Base-by-base conservation (phyloP, 2,113 vertebrate genomes). In the Forbesichthys papilliferus region DNA sequence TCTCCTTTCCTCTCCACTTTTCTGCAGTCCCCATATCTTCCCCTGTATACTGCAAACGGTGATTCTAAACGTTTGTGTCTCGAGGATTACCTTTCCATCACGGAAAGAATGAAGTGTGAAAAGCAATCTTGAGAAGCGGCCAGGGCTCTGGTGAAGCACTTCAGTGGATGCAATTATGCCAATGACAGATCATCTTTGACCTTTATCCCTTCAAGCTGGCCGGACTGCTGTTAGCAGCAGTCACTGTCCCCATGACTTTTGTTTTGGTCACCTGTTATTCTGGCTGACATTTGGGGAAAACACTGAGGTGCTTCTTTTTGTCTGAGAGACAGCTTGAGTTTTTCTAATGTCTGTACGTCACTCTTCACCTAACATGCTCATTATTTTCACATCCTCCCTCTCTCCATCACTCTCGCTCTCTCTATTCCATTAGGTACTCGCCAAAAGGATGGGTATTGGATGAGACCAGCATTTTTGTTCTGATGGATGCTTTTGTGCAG, bases 401-500 rank as follows among this genome's bases (percentile, higher is more conserved):
- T 69, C 36, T 49, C 62, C 48, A 60, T 64, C 11, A 51, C 61
- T 63, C 73, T 48, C 51, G 46, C 8, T 33, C 60, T 63, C 8
- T 71, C 52, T 64, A 14, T 42, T 14, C 13, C 48, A 66, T 36
- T 70, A 52, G 94, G 77, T 88, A 84, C 71, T 94, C 93, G 8
- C 72, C 13, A 4, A 80, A 75, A 53, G 91, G 88, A 70, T 94
- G 93, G 94, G 87, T 90, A 36, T 81, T 95, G 2, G 90, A 93
- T 69, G 89, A 92, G 82, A 92, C 88, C 48, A 92, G 86, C 61
- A 92, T 95, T 74, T 94, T 95, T 53, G 91, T 93, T 54, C 87
- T 92, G 71, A 89, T 94, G 11, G 92, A 94, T 51, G 92, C 92
- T 5, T 95, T 94, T n/a, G 80, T 94, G 54, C 93, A 93, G 59